Evolutionary conservation across 2,888 invertebrate species (phyloP), one percentile per base, ranked within the genome.

Genomic region (Heliconius aoede): DNA sequence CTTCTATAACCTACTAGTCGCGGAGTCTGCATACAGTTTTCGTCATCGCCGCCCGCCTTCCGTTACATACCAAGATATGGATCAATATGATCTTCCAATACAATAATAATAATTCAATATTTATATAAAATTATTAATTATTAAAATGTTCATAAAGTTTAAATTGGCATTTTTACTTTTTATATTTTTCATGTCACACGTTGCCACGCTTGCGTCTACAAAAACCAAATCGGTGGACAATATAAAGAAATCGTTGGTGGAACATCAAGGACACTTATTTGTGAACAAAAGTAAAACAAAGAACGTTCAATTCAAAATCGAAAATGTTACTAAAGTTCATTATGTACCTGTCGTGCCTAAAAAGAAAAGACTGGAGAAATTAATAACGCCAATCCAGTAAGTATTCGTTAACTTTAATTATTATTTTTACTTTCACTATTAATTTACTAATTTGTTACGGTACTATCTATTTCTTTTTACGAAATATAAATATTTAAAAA

Each of bases 351-450:
- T 84, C 0, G 81, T 83, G 61, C 74, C 67, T 26, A 82, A 81
- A 72, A 85, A 83, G 64, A 81, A 83, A 62, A 79, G 74, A 32
- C 76, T 81, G 62, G 78, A 79, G 62, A 87, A 85, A 82, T 86
- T 90, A 77, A 89, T 93, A 64, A 84, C 87, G 26, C 86, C 85
- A 3, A 82, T 86, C 40, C 82, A 85, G 92, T 93, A 85, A 90
- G 93, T 88, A 81, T 74, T 72, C 30, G 61, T n/a, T 21, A 15
- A 3, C 7, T 28, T 51, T 30, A 15, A 13, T n/a, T 30, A 68
- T 26, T 55, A n/a, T 11, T n/a, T 55, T n/a, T n/a, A 55, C n/a
- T 55, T 9, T 55, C 3, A 55, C 11, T 2, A 36, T 36, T 36
- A 36, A 36, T 36, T 11, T 3, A 36, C 36, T 36, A 8, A 36